These are phyloP conservation scores for Podarcis cretensis DNA, from an alignment of 2,113 vertebrate species.

Conservation along the genomic window DNA sequence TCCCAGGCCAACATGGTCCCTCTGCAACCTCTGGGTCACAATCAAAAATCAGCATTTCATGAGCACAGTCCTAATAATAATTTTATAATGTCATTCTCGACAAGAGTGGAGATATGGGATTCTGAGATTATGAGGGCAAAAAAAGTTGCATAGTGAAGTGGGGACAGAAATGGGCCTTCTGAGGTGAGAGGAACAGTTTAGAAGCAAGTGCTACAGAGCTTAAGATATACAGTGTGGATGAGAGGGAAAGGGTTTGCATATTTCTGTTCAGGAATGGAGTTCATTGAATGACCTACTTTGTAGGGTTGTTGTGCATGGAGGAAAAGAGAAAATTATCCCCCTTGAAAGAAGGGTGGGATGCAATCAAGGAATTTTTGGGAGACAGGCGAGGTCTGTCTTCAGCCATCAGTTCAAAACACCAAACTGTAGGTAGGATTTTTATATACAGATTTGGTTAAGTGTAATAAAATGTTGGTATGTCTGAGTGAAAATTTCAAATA, in stretches of 20 bases:
- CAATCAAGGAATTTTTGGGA: neutral
- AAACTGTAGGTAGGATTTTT: too few species aligned
- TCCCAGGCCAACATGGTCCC: neutral
- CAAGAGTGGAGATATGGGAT: neutral
- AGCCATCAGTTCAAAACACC: too few species aligned
- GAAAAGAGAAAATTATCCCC: neutral
- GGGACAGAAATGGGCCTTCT: neutral
- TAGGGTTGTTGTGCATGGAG: too few species aligned
- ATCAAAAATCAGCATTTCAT: conserved; percentile 23
- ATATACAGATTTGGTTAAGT: too few species aligned
- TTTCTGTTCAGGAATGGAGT: too few species aligned
- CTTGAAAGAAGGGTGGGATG: neutral
- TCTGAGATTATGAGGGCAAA: neutral
- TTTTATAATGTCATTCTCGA: conserved; percentile 2
- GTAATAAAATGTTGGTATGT: too few species aligned
- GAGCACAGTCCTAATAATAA: conserved; percentile 11
- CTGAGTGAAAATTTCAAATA: too few species aligned
- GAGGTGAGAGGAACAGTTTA: neutral
- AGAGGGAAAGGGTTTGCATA: too few species aligned
- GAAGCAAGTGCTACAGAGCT: neutral
- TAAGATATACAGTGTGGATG: neutral
- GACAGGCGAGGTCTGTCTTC: too few species aligned
- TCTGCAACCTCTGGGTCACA: neutral
- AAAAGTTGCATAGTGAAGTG: neutral
- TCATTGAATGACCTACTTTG: too few species aligned